Percentiles rank a stretch among this genome's conserved stretches.
Conservation (phyloP, 2,113 vertebrate species). For the Myotis yumanensis region DNA sequence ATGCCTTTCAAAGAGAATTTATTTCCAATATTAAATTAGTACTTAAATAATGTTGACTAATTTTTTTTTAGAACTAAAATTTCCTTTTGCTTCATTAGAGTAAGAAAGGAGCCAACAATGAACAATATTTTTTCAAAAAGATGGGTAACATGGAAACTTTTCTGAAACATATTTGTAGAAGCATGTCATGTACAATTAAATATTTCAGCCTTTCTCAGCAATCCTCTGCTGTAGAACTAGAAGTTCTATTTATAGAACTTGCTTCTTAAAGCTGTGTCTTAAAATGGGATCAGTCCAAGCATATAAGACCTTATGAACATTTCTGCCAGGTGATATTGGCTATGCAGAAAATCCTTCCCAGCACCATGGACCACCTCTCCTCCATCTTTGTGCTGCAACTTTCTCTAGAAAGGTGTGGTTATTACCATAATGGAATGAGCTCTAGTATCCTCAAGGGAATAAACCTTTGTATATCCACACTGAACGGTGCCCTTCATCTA, state of each 20-base stretch:
- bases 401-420: not conserved
- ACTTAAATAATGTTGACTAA: not conserved
- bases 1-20: not conserved
- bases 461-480: not conserved
- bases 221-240: not conserved
- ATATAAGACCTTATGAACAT: not conserved
- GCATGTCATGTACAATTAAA: not conserved
- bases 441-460: not conserved
- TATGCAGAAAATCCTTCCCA: not conserved
- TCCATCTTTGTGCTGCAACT: not conserved
- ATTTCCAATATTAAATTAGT: not conserved
- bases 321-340: not conserved
- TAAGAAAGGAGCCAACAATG: not conserved
- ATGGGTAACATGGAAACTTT: not conserved
- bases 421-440: constrained; percentile 11
- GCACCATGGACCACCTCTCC: not conserved
- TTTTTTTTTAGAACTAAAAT: not conserved
- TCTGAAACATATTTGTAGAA: constrained; percentile 4
- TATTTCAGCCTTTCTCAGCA: constrained; percentile 10
- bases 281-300: constrained; percentile 48
- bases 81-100: constrained; percentile 4
- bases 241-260: not conserved
- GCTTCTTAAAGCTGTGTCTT: constrained; percentile 50
- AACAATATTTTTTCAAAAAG: not conserved
- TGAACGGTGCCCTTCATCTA: not conserved